Conservation (phyloP, 2,113 vertebrate species). For the Grammatotria lemairii region DNA sequence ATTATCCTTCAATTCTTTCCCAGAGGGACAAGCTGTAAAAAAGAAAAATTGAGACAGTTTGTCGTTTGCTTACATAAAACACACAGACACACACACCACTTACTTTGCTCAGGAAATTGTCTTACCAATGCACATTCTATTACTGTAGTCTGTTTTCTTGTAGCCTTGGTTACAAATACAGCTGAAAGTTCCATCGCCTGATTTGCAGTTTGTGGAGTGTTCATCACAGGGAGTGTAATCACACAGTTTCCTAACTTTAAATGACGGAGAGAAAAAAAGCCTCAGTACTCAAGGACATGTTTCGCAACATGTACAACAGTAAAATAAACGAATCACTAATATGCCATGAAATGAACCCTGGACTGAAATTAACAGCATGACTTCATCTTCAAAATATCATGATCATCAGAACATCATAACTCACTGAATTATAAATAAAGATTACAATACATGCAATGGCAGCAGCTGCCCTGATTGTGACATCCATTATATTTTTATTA, state of each 20-base stretch:
- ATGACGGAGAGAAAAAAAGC: background rate
- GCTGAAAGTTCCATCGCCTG: fast-evolving
- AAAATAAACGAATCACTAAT: fast-evolving
- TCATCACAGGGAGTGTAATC: fast-evolving
- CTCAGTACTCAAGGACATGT: background rate
- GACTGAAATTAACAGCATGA: background rate
- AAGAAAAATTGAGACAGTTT: fast-evolving
- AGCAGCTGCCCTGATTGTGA: background rate
- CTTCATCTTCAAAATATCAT: background rate
- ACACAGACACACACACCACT: background rate
- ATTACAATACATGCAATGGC: fast-evolving
- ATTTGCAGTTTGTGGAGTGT: fast-evolving
- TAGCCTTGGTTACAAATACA: fast-evolving
- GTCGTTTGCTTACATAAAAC: fast-evolving
- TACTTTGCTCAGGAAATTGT: fast-evolving
- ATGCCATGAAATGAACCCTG: background rate
- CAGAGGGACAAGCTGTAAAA: constrained; percentile 48
- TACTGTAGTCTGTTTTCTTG: fast-evolving
- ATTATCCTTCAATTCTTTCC: fast-evolving
- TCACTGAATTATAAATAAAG: background rate
- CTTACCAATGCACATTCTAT: background rate
- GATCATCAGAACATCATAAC: background rate
- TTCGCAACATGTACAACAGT: background rate
- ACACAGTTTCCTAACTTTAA: background rate
- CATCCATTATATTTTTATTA: background rate